Percentiles rank a stretch among this genome's conserved stretches.
Conservation (phyloP, 2,113 vertebrate species). For the Chascanopsetta lugubris region DNA sequence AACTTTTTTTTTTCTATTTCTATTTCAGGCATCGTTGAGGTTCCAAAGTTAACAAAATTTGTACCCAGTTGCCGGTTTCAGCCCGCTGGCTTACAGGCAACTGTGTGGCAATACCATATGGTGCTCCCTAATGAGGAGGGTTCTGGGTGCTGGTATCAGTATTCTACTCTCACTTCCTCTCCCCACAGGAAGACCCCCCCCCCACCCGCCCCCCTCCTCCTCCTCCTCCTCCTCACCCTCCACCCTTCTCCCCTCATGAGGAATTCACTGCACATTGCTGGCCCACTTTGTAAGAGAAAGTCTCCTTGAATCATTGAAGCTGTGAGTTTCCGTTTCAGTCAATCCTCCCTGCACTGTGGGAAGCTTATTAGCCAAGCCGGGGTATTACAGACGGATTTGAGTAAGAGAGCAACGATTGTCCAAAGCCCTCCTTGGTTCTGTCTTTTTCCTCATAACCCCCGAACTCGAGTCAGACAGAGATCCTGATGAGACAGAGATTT, state of each 20-base stretch:
- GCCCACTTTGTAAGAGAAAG: conserved; percentile 76
- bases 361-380: conserved; percentile 71
- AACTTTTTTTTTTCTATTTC: not conserved
- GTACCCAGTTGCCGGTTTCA: conserved; percentile 49
- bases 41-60: conserved; percentile 43
- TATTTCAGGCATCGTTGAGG: not conserved
- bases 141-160: conserved; percentile 66
- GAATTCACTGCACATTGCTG: conserved; percentile 69
- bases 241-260: conserved; percentile 60
- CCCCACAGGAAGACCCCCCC: conserved; percentile 61
- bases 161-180: conserved; percentile 71
- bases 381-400: conserved; percentile 67
- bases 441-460: conserved; percentile 36
- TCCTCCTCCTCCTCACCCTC: conserved; percentile 1
- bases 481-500: conserved; percentile 14
- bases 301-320: conserved; percentile 73
- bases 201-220: conserved; percentile 5
- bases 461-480: conserved; percentile 28
- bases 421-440: conserved; percentile 45
- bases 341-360: conserved; percentile 60
- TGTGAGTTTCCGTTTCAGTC: conserved; percentile 69
- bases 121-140: conserved; percentile 74
- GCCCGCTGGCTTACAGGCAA: conserved; percentile 68
- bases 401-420: conserved; percentile 53
- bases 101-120: conserved; percentile 70